Conservation (phyloP, 2,888 invertebrate genomes). For the Drosophila fungiperda region DNA sequence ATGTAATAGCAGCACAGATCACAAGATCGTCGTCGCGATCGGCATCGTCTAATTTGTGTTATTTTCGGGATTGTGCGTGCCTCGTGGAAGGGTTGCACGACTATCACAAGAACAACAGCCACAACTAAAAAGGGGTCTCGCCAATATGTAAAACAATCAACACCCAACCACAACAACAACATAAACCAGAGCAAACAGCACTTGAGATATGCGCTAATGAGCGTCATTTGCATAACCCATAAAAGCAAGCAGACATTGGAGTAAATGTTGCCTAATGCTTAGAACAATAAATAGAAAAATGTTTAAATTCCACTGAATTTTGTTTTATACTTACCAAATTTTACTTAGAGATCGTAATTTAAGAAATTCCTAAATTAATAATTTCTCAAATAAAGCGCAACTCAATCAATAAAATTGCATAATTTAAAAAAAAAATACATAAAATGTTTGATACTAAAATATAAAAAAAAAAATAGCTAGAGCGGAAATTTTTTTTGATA, state of each 20-base stretch:
- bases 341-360: not conserved
- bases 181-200: not conserved
- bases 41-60: slow-evolving; percentile 29
- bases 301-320: not conserved
- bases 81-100: slow-evolving; percentile 38
- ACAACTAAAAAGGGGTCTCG: slow-evolving; percentile 7
- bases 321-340: not conserved
- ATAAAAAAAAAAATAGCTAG: not conserved
- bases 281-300: not conserved
- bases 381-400: not conserved
- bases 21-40: slow-evolving; percentile 36
- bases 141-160: slow-evolving; percentile 2
- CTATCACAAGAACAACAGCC: not conserved
- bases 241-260: not conserved
- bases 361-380: not conserved
- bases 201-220: not conserved
- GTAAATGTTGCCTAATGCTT: not conserved
- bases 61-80: slow-evolving; percentile 44
- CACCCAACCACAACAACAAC: not conserved
- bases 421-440: not conserved
- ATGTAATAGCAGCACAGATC: slow-evolving; percentile 35
- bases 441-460: not conserved
- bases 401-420: not conserved
- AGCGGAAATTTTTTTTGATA: not conserved
- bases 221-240: slow-evolving; percentile 1